Base-by-base conservation (phyloP, 2,888 invertebrate species). In the Malthinus seriepunctatus region DNA sequence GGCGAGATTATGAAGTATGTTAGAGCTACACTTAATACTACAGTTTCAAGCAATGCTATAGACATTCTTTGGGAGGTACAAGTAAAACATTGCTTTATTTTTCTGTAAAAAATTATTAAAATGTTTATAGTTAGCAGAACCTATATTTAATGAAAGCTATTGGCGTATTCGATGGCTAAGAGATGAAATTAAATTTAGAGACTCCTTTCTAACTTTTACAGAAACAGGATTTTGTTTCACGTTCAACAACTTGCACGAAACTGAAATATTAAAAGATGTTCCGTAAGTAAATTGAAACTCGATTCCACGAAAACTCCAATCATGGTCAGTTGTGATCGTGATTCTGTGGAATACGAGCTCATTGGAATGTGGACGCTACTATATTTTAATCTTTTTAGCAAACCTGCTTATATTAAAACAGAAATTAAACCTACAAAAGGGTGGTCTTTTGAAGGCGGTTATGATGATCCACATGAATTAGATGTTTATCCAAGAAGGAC, bases 401-500 rank as follows among this genome's bases (percentile, higher is more conserved):
- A 14, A 10, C 12, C 35, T 1, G 3, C 12, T 12, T 23, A 23
- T 23, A 23, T 23, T 23, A 23, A 23, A 23, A 3, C 23, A 23
- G 5, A 23, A 23, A 23, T 23, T 23, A 23, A 2, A 23, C 2
- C 23, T 23, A 23, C 32, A 12, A 42, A 42, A 33, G 32, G 34
- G 52, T 89, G 89, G 89, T 83, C 79, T 62, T 78, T 88, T 46
- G 87, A 88, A 66, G 77, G 80, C 6, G 88, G 88, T 0, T 89
- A 88, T 65, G 74, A 76, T 1, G 63, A 73, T 0, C 76, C 78
- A 12, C 80, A 83, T 0, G 67, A 60, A 31, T 76, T 85, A 8
- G 82, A 85, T 45, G 83, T 86, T 0, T 89, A 86, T 75, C 89
- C 89, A 0, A 79, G 83, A 65, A 79, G 89, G 68, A 88, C 88